phyloP scores from a whole-genome alignment of 1,140 invertebrate species.

The Coptotermes formosanus region DNA sequence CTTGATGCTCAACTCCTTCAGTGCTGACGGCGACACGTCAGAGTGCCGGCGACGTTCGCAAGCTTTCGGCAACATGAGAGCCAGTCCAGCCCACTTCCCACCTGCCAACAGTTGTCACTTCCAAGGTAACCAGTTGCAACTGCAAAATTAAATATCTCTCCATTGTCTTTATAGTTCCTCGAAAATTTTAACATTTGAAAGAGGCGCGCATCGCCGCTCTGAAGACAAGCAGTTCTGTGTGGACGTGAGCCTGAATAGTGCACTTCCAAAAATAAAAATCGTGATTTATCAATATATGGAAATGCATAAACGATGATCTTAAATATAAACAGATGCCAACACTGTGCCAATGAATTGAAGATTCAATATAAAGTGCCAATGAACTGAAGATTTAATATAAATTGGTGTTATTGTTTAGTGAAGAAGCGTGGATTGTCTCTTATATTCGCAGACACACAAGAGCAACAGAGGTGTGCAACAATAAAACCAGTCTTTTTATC shows the following conservation, averaged over 20 bases:
- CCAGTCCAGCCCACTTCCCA: neutral
- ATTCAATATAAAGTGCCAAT: no score
- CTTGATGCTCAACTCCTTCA: neutral
- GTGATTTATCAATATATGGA: no score
- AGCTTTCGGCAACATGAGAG: conserved; percentile 20
- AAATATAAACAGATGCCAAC: neutral
- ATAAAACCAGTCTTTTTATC: no score
- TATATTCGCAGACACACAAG: no score
- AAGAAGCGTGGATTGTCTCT: no score
- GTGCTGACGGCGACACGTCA: conserved; percentile 20
- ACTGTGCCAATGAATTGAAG: no score
- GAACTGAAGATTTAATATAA: no score
- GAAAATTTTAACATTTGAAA: neutral
- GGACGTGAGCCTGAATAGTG: neutral
- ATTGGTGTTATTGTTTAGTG: no score
- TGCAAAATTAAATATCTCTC: conserved; percentile 7
- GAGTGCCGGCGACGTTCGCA: conserved; percentile 6
- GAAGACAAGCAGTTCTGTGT: neutral
- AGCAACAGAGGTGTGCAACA: no score
- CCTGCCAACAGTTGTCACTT: conserved; percentile 18
- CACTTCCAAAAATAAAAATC: no score
- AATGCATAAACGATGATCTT: neutral
- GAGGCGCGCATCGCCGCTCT: neutral
- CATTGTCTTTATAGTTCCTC: neutral
- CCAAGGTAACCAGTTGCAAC: neutral